Evolutionary conservation across 2,888 invertebrate species (phyloP).

Genomic region (Drosophila subsilvestris): DNA sequence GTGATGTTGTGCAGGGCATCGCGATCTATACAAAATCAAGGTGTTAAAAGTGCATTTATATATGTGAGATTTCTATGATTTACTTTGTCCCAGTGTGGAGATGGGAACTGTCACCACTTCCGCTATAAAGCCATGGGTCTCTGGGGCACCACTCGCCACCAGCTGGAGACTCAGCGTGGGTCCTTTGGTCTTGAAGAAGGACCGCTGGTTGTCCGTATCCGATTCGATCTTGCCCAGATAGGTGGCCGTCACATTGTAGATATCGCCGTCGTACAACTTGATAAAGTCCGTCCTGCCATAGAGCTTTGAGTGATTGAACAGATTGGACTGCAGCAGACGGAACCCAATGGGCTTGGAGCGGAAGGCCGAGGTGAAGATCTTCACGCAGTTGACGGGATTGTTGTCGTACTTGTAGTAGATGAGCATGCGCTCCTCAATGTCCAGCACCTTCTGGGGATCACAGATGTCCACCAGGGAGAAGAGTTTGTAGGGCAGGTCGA

Average conservation of each 20-base stretch:
- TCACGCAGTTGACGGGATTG: constrained; percentile 97
- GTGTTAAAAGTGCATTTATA: neutral
- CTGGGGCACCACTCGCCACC: constrained; percentile 97
- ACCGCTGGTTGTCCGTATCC: constrained; percentile 89
- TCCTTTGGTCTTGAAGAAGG: constrained; percentile 89
- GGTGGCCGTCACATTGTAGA: constrained; percentile 92
- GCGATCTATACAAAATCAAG: constrained; percentile 87
- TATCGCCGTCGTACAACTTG: constrained; percentile 95
- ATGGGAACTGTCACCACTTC: constrained; percentile 98
- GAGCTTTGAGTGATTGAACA: constrained; percentile 93
- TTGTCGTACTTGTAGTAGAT: constrained; percentile 99
- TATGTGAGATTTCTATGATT: constrained; percentile 84
- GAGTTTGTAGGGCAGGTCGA: constrained; percentile 94
- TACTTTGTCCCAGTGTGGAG: constrained; percentile 94
- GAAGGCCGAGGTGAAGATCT: constrained; percentile 95
- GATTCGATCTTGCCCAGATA: constrained; percentile 90
- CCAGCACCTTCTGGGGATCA: constrained; percentile 95
- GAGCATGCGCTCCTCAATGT: constrained; percentile 94
- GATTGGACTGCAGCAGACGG: constrained; percentile 93
- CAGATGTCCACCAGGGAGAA: constrained; percentile 98
- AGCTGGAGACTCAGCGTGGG: constrained; percentile 94
- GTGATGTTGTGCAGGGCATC: constrained; percentile 96
- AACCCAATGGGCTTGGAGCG: constrained; percentile 95
- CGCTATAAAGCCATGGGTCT: constrained; percentile 97
- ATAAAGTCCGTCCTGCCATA: constrained; percentile 93